Base-by-base conservation (phyloP, 2,888 invertebrate genomes). In the Calliscelio sp. region DNA sequence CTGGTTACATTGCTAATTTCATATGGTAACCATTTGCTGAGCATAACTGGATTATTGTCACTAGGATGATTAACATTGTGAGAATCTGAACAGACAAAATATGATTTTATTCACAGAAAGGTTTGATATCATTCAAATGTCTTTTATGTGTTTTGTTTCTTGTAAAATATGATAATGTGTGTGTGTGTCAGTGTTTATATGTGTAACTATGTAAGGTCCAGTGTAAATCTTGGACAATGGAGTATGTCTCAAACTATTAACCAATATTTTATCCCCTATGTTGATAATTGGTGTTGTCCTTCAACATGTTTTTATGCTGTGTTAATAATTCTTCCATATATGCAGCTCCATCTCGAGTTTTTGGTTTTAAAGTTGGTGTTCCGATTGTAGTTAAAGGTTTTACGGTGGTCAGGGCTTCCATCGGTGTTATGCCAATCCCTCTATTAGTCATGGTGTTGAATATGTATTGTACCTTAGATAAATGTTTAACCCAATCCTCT, bases 101-200 rank as follows among this genome's bases (percentile, higher is more conserved):
- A 44, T 44, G 44, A 41, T 24, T 7, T 44, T 61, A 61, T 1
- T 61, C 24, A 61, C 2, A n/a, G 25, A 61, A 61, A 25, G 44
- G 61, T 44, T 61, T 61, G 1, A 41, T 24, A n/a, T 61, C 61
- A n/a, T 61, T 61, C 11, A 61, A 5, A 24, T 61, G 44, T 57
- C 57, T 32, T 3, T 28, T 14, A 7, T 57, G 57, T 32, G 10
- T 1, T 35, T 57, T 57, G 32, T 57, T 57, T 44, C 61, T 41
- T 4, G 41, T 24, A 44, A 35, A 35, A 24, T 61, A 61, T n/a
- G 61, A 41, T 24, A 61, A 24, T 41, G n/a, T n/a, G 61, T 61
- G 14, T 61, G 61, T 4, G 61, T 61, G 44, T 61, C 44, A n/a
- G 41, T 16, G 8, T 61, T 61, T 11, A 61, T 61, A 16, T 22